Percentiles rank a stretch among this genome's conserved stretches.
Conservation (phyloP, 2,888 invertebrate species). For the Phyllotreta striolata region DNA sequence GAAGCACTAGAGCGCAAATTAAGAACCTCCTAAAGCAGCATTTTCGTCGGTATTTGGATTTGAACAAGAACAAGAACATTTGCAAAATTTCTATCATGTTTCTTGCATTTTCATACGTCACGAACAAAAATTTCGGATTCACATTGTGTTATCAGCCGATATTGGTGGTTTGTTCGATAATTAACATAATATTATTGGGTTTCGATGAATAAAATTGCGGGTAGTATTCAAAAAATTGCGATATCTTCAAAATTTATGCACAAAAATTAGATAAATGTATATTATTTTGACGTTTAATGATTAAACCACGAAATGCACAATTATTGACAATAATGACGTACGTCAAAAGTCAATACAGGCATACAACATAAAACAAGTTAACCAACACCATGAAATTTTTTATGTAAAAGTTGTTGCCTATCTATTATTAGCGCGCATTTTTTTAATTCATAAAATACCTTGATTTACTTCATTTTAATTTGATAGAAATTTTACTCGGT, state of each 20-base stretch:
- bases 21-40: constrained; percentile 58
- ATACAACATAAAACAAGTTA: background rate
- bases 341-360: background rate
- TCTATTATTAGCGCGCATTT: no score
- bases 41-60: constrained; percentile 86
- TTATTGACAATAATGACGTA: background rate
- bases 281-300: constrained; percentile 26
- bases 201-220: constrained; percentile 3
- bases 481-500: no score
- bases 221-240: constrained; percentile 6
- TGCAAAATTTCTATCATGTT: constrained; percentile 80
- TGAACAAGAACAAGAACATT: constrained; percentile 87
- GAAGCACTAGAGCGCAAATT: constrained; percentile 59
- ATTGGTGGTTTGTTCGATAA: background rate
- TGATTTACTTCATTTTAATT: background rate
- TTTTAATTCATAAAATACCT: no score
- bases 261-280: constrained; percentile 5
- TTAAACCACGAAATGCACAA: background rate
- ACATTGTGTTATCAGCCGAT: constrained; percentile 4
- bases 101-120: constrained; percentile 35
- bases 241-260: constrained; percentile 6
- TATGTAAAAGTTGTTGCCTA: background rate
- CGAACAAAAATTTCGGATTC: constrained; percentile 22
- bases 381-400: background rate
- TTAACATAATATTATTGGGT: constrained; percentile 11